These are phyloP conservation scores for Hephaestus fuliginosus DNA, from an alignment of 2,797 vertebrate genomes.

Conservation along the genomic window DNA sequence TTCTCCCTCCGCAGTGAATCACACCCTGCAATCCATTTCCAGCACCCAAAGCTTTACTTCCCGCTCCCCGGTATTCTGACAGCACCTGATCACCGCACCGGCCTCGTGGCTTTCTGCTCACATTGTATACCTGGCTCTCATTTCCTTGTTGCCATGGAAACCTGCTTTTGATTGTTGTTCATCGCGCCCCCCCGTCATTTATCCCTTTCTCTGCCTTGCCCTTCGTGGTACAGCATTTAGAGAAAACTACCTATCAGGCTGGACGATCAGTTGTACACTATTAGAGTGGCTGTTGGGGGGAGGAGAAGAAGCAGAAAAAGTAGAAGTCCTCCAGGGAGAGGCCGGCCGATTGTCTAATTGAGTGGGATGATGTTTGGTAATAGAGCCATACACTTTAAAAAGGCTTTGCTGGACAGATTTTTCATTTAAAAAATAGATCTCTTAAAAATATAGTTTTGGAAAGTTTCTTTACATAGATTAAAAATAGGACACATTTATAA, in stretches of 20 bases:
- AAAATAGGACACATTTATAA: not conserved
- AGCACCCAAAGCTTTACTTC: conserved; percentile 59
- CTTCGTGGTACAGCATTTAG: conserved; percentile 58
- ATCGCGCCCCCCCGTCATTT: conserved; percentile 49
- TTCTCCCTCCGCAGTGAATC: conserved; percentile 72
- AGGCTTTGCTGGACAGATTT: not conserved
- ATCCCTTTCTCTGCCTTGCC: conserved; percentile 48
- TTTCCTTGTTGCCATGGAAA: conserved; percentile 77
- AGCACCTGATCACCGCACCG: conserved; percentile 62
- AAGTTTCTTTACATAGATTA: not conserved
- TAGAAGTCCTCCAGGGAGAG: conserved; percentile 51
- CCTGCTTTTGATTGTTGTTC: conserved; percentile 66
- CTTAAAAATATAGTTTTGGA: not conserved
- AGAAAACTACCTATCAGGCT: conserved; percentile 62
- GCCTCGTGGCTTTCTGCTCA: conserved; percentile 57
- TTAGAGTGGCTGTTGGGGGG: conserved; percentile 44
- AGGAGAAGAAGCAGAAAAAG: conserved; percentile 56
- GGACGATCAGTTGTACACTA: conserved; percentile 61
- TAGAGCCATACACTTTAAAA: conserved; percentile 35
- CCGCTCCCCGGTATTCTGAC: conserved; percentile 57
- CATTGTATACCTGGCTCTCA: conserved; percentile 70
- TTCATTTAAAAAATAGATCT: not conserved
- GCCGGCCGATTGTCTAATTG: conserved; percentile 50
- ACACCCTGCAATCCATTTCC: conserved; percentile 75
- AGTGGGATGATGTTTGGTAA: conserved; percentile 47